Percentiles rank a stretch among this genome's conserved stretches.
Conservation (phyloP, 2,888 invertebrate genomes). For the Diaprepes abbreviatus region DNA sequence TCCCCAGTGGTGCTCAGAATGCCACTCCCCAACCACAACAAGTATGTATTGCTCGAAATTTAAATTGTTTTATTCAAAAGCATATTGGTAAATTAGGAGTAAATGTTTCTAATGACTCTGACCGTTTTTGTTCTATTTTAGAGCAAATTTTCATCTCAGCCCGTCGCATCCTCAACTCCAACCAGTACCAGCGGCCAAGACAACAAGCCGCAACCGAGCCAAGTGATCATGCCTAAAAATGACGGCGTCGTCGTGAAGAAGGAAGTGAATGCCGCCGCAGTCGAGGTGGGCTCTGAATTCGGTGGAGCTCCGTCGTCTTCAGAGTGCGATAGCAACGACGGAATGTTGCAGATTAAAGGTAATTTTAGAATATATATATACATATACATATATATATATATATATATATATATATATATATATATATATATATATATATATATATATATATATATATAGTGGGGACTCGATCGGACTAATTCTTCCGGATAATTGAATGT, state of each 20-base stretch:
- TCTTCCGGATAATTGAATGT: too few species aligned
- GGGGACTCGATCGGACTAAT: too few species aligned
- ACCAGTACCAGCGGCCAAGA: constrained; percentile 59
- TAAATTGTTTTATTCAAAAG: too few species aligned
- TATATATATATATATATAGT: too few species aligned
- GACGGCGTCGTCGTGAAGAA: constrained; percentile 56
- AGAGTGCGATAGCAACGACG: constrained; percentile 66
- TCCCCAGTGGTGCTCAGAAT: background rate
- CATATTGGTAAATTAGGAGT: too few species aligned
- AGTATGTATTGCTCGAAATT: background rate
- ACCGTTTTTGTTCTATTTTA: too few species aligned
- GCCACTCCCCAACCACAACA: background rate
- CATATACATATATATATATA: too few species aligned
- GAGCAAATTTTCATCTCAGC: constrained; percentile 53
- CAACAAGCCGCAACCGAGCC: constrained; percentile 57
- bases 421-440: too few species aligned
- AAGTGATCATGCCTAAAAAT: constrained; percentile 63
- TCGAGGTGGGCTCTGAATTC: constrained; percentile 56
- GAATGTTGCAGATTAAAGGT: constrained; percentile 61
- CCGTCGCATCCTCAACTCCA: constrained; percentile 42
- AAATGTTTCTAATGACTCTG: too few species aligned
- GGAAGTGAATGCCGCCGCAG: constrained; percentile 60
- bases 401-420: too few species aligned
- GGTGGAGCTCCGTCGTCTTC: constrained; percentile 63
- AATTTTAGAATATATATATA: too few species aligned